Evolutionary conservation across 2,113 vertebrate species (phyloP).

Genomic region (Pungitius pungitius): DNA sequence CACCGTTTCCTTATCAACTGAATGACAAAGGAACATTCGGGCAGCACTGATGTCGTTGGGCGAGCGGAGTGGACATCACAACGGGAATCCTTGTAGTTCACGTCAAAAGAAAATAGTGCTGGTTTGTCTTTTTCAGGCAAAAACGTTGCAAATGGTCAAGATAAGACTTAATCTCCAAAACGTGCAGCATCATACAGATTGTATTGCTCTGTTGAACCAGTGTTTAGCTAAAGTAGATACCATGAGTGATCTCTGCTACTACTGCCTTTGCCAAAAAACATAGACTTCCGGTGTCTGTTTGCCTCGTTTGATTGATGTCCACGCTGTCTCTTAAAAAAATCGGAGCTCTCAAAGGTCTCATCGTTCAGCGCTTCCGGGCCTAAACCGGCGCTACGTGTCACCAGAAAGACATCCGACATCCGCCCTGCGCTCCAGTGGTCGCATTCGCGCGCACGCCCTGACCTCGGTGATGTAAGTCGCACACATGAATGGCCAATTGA

Average conservation of each 20-base stretch:
- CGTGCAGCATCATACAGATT: slow-evolving; percentile 22
- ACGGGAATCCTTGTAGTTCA: background rate
- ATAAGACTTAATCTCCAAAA: slow-evolving; percentile 23
- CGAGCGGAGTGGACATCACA: slow-evolving; percentile 3
- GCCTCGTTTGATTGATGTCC: slow-evolving; percentile 8
- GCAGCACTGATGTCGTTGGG: slow-evolving; percentile 26
- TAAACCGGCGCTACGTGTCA: slow-evolving; percentile 4
- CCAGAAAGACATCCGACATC: slow-evolving; percentile 29
- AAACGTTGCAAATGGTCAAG: slow-evolving; percentile 14
- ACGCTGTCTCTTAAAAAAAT: background rate
- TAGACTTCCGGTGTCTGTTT: background rate
- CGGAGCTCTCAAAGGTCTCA: background rate
- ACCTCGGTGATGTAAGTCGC: slow-evolving; percentile 61
- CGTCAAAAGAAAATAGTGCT: background rate
- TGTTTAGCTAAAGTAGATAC: slow-evolving; percentile 1
- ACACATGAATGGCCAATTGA: slow-evolving; percentile 70
- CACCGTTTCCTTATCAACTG: slow-evolving; percentile 78
- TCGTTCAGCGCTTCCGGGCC: slow-evolving; percentile 18
- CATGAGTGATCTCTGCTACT: background rate
- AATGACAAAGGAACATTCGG: slow-evolving; percentile 79
- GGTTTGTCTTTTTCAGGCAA: slow-evolving; percentile 8
- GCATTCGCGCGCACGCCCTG: slow-evolving; percentile 55
- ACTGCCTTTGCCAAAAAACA: slow-evolving; percentile 3
- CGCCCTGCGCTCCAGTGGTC: slow-evolving; percentile 19
- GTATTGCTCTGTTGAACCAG: slow-evolving; percentile 9